Evolutionary conservation across 2,888 invertebrate genomes (phyloP).

Genomic region (Synergus umbraculus): DNA sequence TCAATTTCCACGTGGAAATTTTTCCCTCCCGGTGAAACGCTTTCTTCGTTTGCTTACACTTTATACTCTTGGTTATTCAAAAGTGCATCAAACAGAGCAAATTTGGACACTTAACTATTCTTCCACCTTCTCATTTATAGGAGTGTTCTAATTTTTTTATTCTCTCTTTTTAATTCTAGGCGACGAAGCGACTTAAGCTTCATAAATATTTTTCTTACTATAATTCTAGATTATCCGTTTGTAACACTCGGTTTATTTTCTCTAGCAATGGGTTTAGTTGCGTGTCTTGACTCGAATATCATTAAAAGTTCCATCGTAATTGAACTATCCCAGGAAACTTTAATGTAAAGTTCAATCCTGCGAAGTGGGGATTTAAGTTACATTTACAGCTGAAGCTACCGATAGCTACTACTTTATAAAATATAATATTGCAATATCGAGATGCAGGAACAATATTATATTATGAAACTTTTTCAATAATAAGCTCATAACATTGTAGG

Average conservation of each 20-base stretch:
- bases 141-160: neutral
- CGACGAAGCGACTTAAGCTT: neutral
- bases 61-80: neutral
- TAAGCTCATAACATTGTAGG: neutral
- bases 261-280: conserved; percentile 27
- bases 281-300: conserved; percentile 23
- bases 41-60: neutral
- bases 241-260: conserved; percentile 18
- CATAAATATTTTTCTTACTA: neutral
- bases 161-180: too few relatives aligned
- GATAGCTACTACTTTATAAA: neutral
- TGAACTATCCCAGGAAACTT: conserved; percentile 35
- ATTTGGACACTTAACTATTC: neutral
- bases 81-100: neutral
- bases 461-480: neutral
- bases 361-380: conserved; percentile 14
- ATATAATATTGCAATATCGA: neutral
- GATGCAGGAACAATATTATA: neutral
- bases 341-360: conserved; percentile 35
- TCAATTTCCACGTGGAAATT: neutral
- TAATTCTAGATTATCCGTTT: conserved; percentile 27
- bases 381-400: neutral
- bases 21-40: neutral
- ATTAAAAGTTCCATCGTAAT: conserved; percentile 38
- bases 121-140: neutral